Percentiles rank a stretch among this genome's conserved stretches.
phyloP scores from a whole-genome alignment of 2,797 vertebrate genomes.

The Squalus acanthias region DNA sequence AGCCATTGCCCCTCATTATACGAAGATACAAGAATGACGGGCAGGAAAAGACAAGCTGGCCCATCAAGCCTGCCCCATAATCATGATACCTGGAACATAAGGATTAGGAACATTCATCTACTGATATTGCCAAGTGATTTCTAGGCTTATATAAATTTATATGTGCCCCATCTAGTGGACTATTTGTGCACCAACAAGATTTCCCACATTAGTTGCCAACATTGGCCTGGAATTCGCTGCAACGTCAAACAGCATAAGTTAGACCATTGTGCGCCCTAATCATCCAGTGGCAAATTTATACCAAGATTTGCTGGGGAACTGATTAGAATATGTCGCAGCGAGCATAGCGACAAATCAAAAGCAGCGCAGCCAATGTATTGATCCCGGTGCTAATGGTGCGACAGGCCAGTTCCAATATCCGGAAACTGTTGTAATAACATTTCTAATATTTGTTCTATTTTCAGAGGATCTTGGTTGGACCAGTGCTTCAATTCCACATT shows the following conservation, averaged over 20 bases:
- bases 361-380: not conserved
- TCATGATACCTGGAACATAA: not conserved
- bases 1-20: not conserved
- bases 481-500: not conserved
- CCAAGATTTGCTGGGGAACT: not conserved
- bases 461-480: not conserved
- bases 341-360: not conserved
- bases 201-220: not conserved
- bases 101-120: not conserved
- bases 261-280: not conserved
- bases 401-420: not conserved
- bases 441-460: not conserved
- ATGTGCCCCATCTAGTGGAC: not conserved
- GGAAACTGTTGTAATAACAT: not conserved
- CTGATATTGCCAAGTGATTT: not conserved
- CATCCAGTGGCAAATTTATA: not conserved
- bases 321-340: not conserved
- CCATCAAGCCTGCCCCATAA: not conserved
- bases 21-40: not conserved
- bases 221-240: no score
- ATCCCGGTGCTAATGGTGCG: not conserved
- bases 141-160: not conserved
- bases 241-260: not conserved
- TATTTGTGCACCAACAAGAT: not conserved
- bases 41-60: not conserved